phyloP scores from a whole-genome alignment of 2,113 vertebrate species.

The Microcebus jonahi region DNA sequence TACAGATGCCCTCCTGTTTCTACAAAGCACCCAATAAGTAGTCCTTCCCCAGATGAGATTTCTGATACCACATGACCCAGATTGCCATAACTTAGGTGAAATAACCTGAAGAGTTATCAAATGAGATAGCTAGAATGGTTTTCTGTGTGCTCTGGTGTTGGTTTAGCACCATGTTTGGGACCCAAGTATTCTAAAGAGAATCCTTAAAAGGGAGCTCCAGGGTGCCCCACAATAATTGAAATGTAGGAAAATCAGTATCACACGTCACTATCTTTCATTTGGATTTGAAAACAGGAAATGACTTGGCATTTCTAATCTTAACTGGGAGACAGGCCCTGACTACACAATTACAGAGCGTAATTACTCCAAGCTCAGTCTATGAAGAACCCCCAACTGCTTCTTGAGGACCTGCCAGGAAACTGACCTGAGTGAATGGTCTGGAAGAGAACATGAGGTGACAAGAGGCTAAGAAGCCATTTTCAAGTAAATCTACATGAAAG shows the following conservation, averaged over 20 bases:
- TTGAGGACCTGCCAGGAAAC: constrained; percentile 84
- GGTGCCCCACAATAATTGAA: constrained; percentile 78
- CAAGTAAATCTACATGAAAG: constrained; percentile 74
- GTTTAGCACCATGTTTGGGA: not conserved
- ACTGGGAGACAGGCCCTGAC: constrained; percentile 83
- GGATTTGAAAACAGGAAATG: constrained; percentile 86
- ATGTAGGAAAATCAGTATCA: constrained; percentile 81
- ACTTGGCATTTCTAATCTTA: constrained; percentile 85
- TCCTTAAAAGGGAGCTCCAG: constrained; percentile 67
- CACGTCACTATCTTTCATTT: constrained; percentile 83
- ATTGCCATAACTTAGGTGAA: not conserved
- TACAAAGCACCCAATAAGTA: constrained; percentile 5
- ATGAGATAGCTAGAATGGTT: constrained; percentile 45
- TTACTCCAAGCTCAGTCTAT: constrained; percentile 78
- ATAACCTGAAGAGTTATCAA: not conserved
- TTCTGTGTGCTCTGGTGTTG: constrained; percentile 13
- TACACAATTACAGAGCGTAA: constrained; percentile 73
- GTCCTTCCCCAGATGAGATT: not conserved
- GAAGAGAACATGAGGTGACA: constrained; percentile 85
- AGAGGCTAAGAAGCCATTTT: constrained; percentile 80
- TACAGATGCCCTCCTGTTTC: not conserved
- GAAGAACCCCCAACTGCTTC: constrained; percentile 82
- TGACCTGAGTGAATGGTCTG: constrained; percentile 83
- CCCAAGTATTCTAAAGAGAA: constrained; percentile 3
- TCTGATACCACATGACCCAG: not conserved